Conservation (phyloP, 2,113 vertebrate species). For the Coturnix japonica region DNA sequence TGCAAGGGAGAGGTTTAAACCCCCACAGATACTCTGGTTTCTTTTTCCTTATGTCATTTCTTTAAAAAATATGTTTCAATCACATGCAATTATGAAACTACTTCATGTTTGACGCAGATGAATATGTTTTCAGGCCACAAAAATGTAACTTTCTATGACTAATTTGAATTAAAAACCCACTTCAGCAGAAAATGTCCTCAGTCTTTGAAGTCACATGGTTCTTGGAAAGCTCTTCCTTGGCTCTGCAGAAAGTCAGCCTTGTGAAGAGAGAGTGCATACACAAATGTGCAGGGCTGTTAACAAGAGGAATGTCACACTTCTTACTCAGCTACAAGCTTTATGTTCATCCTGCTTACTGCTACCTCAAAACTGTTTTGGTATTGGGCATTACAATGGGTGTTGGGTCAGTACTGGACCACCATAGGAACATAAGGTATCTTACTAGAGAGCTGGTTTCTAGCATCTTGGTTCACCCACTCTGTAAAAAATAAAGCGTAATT, state of each 20-base stretch:
- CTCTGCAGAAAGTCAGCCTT: conserved; percentile 27
- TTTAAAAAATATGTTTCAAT: not conserved
- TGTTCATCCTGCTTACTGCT: not conserved
- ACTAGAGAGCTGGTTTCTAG: not conserved
- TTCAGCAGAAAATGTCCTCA: conserved; percentile 26
- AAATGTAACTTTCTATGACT: conserved; percentile 56
- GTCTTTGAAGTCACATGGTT: conserved; percentile 20
- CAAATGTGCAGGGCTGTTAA: not conserved
- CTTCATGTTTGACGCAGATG: conserved; percentile 22
- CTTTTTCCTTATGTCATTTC: conserved; percentile 19
- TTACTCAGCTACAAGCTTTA: not conserved
- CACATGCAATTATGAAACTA: conserved; percentile 49
- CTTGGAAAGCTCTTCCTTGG: conserved; percentile 48
- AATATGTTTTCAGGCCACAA: conserved; percentile 64
- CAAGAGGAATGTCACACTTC: conserved; percentile 48
- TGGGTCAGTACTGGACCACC: not conserved
- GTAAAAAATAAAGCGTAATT: not conserved
- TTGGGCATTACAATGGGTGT: not conserved
- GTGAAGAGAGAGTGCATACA: not conserved
- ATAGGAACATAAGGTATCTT: not conserved
- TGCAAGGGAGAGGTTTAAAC: conserved; percentile 11
- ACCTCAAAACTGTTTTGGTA: not conserved
- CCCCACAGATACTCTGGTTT: conserved; percentile 10
- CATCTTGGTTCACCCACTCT: not conserved
- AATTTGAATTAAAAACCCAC: conserved; percentile 35